A percentile compares a stretch with the other conserved stretches of the same genome.
Evolutionary conservation across 2,888 invertebrate species (phyloP).

Genomic region (Apamea anceps): DNA sequence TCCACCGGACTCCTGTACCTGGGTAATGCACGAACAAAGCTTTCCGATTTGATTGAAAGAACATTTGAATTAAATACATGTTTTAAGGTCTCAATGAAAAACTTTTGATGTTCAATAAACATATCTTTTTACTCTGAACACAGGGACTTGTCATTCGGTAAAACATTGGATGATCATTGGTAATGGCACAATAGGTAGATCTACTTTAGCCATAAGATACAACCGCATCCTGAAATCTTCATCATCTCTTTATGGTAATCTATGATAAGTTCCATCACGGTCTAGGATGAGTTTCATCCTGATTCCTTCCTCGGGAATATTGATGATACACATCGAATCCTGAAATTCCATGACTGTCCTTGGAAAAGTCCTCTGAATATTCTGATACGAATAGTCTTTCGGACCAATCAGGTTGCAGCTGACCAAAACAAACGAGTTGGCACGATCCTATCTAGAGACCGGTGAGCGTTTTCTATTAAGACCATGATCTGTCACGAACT

Average conservation of each 20-base stretch:
- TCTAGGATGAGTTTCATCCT: neutral
- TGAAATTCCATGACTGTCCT: neutral
- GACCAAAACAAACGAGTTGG: conserved; percentile 47
- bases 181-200: neutral
- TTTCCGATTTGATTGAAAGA: conserved; percentile 34
- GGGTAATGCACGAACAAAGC: conserved; percentile 24
- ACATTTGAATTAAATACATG: conserved; percentile 21
- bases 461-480: conserved; percentile 65
- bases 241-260: neutral
- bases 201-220: too few relatives aligned
- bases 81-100: neutral
- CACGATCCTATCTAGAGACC: conserved; percentile 35
- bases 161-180: neutral
- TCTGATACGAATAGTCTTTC: neutral
- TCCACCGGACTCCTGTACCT: conserved; percentile 62
- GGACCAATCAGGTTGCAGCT: conserved; percentile 9
- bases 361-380: neutral
- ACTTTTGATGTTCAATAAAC: neutral
- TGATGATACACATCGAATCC: neutral
- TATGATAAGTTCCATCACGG: neutral
- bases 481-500: conserved; percentile 69
- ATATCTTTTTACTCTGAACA: neutral
- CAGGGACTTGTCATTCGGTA: neutral
- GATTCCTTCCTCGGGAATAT: neutral
- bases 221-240: neutral